phyloP scores from a whole-genome alignment of 1,140 invertebrate genomes.

The Zaprionus lachaisei region DNA sequence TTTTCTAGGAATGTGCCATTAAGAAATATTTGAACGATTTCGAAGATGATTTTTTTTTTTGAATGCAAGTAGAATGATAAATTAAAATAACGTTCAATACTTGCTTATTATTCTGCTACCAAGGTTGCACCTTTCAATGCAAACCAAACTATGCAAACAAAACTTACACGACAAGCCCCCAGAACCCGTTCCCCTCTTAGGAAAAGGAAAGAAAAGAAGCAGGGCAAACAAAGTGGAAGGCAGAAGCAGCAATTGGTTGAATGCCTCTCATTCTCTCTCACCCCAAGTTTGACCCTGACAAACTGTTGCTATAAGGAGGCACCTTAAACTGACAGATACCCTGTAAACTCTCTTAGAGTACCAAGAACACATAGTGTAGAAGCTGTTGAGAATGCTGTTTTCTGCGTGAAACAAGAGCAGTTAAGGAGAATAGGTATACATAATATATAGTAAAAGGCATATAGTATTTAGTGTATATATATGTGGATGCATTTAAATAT shows the following conservation, averaged over 20 bases:
- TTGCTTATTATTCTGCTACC: slow-evolving; percentile 10
- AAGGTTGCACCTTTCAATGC: slow-evolving; percentile 24
- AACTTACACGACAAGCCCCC: slow-evolving; percentile 5
- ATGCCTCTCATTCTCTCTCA: neutral
- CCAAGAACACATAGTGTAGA: no score
- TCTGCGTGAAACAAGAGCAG: neutral
- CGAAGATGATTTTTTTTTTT: neutral
- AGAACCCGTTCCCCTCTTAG: neutral
- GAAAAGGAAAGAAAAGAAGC: slow-evolving; percentile 10
- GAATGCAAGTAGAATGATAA: neutral
- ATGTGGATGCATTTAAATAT: no score
- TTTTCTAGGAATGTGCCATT: neutral
- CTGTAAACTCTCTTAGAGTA: neutral
- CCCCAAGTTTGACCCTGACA: neutral
- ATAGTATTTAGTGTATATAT: no score
- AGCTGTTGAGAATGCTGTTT: no score
- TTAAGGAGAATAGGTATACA: neutral
- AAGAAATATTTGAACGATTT: neutral
- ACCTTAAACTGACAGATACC: neutral
- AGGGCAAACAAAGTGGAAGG: slow-evolving; percentile 19
- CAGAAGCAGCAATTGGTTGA: slow-evolving; percentile 26
- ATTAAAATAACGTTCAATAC: slow-evolving; percentile 1
- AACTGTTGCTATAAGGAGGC: slow-evolving; percentile 9
- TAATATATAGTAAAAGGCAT: neutral
- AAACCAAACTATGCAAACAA: slow-evolving; percentile 30